Conservation (phyloP, 2,888 invertebrate species). For the Eristalis arbustorum region DNA sequence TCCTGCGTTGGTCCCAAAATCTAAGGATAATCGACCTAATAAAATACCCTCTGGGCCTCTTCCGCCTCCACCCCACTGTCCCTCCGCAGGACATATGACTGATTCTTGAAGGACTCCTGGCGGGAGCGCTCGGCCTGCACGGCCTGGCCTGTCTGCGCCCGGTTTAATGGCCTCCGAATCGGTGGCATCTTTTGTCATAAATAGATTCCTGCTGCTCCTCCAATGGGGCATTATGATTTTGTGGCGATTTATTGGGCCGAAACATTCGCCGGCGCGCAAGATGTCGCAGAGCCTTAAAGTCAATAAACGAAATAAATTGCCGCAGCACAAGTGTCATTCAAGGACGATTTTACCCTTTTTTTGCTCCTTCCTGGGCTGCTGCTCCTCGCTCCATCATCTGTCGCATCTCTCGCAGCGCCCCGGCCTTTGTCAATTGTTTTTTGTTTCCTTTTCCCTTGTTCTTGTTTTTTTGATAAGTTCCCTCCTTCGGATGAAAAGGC, state of each 20-base stretch:
- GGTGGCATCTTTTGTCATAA: conserved; percentile 59
- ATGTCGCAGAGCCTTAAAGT: conserved; percentile 68
- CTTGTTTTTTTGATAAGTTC: not conserved
- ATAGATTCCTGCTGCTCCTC: conserved; percentile 37
- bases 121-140: conserved; percentile 22
- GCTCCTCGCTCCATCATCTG: not conserved
- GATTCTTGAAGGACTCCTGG: conserved; percentile 22
- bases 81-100: not conserved
- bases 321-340: conserved; percentile 63
- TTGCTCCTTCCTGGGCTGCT: not conserved
- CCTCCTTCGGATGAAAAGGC: conserved; percentile 8
- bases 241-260: conserved; percentile 55
- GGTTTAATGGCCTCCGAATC: conserved; percentile 57
- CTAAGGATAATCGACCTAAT: conserved; percentile 67
- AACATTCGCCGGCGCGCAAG: conserved; percentile 53
- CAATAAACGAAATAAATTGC: conserved; percentile 69
- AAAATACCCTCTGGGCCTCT: conserved; percentile 41
- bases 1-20: conserved; percentile 49
- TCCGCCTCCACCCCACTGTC: not conserved
- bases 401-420: not conserved
- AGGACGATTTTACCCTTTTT: conserved; percentile 60
- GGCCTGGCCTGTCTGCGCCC: conserved; percentile 51
- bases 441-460: not conserved
- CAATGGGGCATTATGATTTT: conserved; percentile 53
- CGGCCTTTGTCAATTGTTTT: conserved; percentile 28